Evolutionary conservation across 2,797 vertebrate genomes (phyloP), one percentile per base, ranked within the genome.

Genomic region (Naso thynnoides): DNA sequence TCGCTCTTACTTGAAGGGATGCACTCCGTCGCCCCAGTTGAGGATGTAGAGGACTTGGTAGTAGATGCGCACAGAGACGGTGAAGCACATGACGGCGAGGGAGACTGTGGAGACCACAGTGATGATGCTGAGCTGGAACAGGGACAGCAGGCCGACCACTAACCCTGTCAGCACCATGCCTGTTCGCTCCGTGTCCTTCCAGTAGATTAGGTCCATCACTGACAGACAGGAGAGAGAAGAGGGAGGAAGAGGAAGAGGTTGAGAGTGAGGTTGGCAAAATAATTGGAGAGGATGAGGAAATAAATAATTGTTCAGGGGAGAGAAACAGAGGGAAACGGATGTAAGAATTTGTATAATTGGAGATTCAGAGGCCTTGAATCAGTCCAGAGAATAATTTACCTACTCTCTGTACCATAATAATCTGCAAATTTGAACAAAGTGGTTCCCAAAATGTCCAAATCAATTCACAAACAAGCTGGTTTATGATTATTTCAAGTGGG

Each of bases 81-180:
- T 96, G 89, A 95, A 86, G 1, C 94, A 95, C 85, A 97, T 93
- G 75, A 95, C 73, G 8, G 93, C 90, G 88, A 98, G 93, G 21
- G 95, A 96, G 74, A 93, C 79, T 0, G 95, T 94, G 67, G 96
- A 95, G 6, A 94, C 57, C 87, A 99, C 96, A 0, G 95, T 95
- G 92, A 98, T 89, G 84, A 95, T 95, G 92, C 96, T 98, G 89
- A 97, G 96, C 90, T 97, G 96, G 50, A 96, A 95, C 83, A 99
- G 93, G 84, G 95, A 95, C 58, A 97, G 92, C 76, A 99, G 91
- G 14, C 94, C 93, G 85, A 95, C 95, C 91, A 98, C 95, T 50
- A 96, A 67, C 36, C 95, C 94, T 0, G 95, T 96, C 78, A 98
- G 95, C 72, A 95, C 93, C 86, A 94, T 93, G 15, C 96, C 96